These are phyloP conservation scores for Chrysolophus pictus DNA, from an alignment of 2,797 vertebrate genomes.

Conservation along the genomic window DNA sequence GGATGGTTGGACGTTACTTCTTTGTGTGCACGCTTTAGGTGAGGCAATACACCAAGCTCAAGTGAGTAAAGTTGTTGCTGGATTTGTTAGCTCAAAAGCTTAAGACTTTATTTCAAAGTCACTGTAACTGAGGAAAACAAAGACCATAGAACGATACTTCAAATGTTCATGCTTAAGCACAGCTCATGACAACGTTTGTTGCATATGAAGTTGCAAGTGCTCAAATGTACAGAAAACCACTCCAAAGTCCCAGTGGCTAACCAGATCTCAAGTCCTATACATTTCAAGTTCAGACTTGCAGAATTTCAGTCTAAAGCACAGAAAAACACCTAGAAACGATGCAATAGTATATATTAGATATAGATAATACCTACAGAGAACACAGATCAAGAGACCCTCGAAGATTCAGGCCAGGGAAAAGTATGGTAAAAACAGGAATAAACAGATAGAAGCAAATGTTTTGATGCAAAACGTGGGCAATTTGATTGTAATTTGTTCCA, in stretches of 20 bases:
- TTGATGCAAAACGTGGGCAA: background rate
- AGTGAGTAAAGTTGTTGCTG: background rate
- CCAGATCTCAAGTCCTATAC: background rate
- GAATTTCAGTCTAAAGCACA: background rate
- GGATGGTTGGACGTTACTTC: background rate
- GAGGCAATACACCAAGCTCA: background rate
- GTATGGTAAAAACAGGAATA: background rate
- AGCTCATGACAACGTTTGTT: background rate
- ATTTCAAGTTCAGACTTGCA: background rate
- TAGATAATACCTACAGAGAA: background rate
- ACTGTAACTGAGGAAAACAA: background rate
- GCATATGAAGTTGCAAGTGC: fast-evolving
- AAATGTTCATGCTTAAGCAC: background rate
- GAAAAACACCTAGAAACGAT: background rate
- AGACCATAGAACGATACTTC: background rate
- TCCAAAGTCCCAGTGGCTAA: background rate
- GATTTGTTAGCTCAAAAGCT: background rate
- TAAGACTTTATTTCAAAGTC: background rate
- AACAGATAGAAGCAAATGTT: background rate
- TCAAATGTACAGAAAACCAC: background rate
- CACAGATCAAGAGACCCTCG: background rate
- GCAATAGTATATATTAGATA: fast-evolving
- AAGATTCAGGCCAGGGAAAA: background rate
- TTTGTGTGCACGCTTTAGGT: background rate
- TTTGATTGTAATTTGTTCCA: background rate